phyloP scores from a whole-genome alignment of 2,888 invertebrate genomes.

The Amblyteles armatorius region DNA sequence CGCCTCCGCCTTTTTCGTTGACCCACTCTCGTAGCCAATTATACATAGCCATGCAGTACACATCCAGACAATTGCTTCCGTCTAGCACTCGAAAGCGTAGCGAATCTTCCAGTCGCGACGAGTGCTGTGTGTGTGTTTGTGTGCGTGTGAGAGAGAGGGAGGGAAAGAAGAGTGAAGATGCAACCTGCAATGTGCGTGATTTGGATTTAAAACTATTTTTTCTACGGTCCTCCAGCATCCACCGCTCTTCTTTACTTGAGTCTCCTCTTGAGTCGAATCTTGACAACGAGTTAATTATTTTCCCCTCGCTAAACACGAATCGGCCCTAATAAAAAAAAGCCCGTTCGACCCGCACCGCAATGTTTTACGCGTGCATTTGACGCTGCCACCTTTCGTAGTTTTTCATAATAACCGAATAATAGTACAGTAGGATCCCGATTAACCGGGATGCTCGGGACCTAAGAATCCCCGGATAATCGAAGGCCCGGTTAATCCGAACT shows the following conservation, averaged over 20 bases:
- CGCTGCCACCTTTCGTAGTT: neutral
- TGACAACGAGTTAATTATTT: conserved; percentile 42
- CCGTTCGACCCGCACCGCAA: conserved; percentile 2
- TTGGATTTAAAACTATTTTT: conserved; percentile 35
- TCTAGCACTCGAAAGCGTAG: conserved; percentile 49
- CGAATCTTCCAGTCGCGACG: conserved; percentile 55
- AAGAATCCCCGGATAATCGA: too few species aligned
- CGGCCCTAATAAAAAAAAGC: conserved; percentile 27
- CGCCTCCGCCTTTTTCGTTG: conserved; percentile 61
- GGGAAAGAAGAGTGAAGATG: neutral
- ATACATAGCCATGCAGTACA: conserved; percentile 35
- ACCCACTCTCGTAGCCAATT: conserved; percentile 64
- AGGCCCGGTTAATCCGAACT: too few species aligned
- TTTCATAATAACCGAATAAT: too few species aligned
- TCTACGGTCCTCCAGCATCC: conserved; percentile 5
- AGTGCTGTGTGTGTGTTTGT: conserved; percentile 3
- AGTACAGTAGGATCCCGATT: too few species aligned
- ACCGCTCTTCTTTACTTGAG: neutral
- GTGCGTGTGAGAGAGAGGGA: neutral
- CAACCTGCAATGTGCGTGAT: conserved; percentile 33
- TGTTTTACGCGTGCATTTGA: neutral
- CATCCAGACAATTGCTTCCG: conserved; percentile 32
- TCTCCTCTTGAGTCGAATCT: conserved; percentile 10
- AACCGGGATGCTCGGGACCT: too few species aligned
- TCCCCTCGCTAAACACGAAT: neutral